Evolutionary conservation across 2,888 invertebrate genomes (phyloP), one percentile per base, ranked within the genome.

Genomic region (Abscondita cerata): DNA sequence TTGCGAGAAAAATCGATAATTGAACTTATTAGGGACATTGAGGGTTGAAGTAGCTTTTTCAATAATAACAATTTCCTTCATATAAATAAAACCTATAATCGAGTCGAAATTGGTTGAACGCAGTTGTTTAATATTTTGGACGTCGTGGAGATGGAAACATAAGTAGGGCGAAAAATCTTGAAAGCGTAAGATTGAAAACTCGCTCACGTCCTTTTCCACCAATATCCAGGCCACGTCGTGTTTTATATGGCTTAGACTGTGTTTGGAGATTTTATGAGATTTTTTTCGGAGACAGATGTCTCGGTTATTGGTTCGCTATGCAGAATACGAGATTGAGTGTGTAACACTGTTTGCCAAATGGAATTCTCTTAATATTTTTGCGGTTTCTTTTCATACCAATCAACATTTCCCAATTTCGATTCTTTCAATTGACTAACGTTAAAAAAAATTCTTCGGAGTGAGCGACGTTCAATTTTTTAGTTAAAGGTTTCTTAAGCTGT

Each of bases 91-190:
- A 48, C 15, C 34, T 18, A 18, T 51, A 51, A 51, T 36, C 34
- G 15, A 16, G 13, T 36, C 12, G 5, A 31, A 33, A 19, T 52
- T 48, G 44, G 40, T 41, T 18, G 57, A 57, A 57, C 57, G 57
- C 57, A 57, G 73, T 75, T 76, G 75, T 77, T 78, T 77, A 77
- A 77, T 78, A 78, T 78, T 79, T 78, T 73, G 71, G 13, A 68
- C 66, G 73, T 71, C 76, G 78, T 78, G 74, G 59, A 73, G 73
- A 73, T 74, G 75, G 74, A 77, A 79, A 79, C 78, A 79, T 76
- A 78, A 78, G 77, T 77, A 64, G 60, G 58, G 54, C 51, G 54
- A 60, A 58, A n/a, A 60, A 59, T 53, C 58, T 56, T 54, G 50
- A 65, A 58, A 52, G 59, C 69, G 69, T 69, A 72, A 44, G 75